Conservation (phyloP, 2,113 vertebrate genomes). For the Brienomyrus brachyistius region DNA sequence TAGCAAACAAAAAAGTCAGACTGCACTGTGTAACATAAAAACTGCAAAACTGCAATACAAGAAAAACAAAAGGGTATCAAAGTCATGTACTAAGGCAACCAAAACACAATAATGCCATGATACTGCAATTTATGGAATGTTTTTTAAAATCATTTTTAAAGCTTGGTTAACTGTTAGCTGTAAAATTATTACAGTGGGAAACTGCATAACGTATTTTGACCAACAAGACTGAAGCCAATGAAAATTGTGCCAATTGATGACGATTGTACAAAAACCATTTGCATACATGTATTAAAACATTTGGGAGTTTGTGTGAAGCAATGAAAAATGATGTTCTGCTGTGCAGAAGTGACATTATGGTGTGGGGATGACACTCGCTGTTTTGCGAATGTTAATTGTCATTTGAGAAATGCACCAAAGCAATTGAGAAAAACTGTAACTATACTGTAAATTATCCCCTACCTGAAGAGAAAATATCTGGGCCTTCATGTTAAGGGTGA, state of each 20-base stretch:
- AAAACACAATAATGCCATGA: too few relatives aligned
- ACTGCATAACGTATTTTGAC: background rate
- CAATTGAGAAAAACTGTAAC: background rate
- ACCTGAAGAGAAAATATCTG: background rate
- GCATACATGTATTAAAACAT: too few relatives aligned
- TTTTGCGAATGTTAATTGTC: too few relatives aligned
- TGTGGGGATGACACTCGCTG: too few relatives aligned
- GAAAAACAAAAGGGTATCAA: background rate
- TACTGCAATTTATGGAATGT: too few relatives aligned
- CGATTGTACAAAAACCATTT: too few relatives aligned
- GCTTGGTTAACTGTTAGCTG: background rate
- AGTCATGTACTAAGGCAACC: too few relatives aligned
- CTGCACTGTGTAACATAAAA: background rate
- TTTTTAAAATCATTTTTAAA: too few relatives aligned
- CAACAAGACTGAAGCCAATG: background rate
- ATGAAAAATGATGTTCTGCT: too few relatives aligned
- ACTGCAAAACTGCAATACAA: background rate
- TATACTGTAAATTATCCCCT: background rate
- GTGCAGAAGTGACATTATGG: too few relatives aligned
- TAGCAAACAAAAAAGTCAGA: background rate
- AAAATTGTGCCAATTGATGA: background rate
- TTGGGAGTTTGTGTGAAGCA: too few relatives aligned
- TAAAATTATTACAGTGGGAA: background rate
- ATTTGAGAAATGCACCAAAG: too few relatives aligned
- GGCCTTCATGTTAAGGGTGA: background rate